Percentiles rank a stretch among this genome's conserved stretches.
Evolutionary conservation across 2,888 invertebrate genomes (phyloP).

Genomic region (Brenthis hecate): DNA sequence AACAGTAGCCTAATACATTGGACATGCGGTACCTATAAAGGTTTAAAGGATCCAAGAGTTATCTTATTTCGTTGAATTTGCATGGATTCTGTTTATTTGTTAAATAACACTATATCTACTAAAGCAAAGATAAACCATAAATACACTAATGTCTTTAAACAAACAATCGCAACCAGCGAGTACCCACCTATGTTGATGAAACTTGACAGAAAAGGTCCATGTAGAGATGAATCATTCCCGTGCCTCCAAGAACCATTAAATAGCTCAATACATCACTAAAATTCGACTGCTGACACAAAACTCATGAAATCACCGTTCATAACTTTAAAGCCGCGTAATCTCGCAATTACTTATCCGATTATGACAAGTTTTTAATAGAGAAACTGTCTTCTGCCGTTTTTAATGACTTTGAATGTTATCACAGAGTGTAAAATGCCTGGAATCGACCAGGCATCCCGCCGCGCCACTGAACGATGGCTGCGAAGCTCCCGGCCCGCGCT

Average conservation of each 20-base stretch:
- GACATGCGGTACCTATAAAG: too few species aligned
- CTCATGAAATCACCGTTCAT: constrained; percentile 17
- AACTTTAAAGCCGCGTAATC: constrained; percentile 30
- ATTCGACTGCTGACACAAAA: constrained; percentile 8
- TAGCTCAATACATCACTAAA: constrained; percentile 24
- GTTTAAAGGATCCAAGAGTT: too few species aligned
- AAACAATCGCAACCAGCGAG: neutral
- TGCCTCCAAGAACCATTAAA: constrained; percentile 25
- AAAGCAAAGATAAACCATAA: neutral
- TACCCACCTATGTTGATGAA: constrained; percentile 30
- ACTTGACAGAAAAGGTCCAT: constrained; percentile 21
- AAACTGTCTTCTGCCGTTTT: constrained; percentile 55
- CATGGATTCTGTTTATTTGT: too few species aligned
- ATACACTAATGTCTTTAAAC: neutral
- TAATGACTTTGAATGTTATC: constrained; percentile 50
- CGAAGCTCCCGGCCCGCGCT: constrained; percentile 63
- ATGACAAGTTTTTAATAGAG: constrained; percentile 36
- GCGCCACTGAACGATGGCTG: constrained; percentile 74
- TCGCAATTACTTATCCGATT: neutral
- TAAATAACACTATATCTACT: too few species aligned
- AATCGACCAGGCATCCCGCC: constrained; percentile 79
- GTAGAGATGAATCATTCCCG: constrained; percentile 35
- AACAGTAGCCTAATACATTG: too few species aligned
- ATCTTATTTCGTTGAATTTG: too few species aligned
- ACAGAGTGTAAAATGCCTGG: constrained; percentile 69